These are phyloP conservation scores for Zenarchopterus dispar DNA, from an alignment of 2,797 vertebrate genomes.

Conservation along the genomic window DNA sequence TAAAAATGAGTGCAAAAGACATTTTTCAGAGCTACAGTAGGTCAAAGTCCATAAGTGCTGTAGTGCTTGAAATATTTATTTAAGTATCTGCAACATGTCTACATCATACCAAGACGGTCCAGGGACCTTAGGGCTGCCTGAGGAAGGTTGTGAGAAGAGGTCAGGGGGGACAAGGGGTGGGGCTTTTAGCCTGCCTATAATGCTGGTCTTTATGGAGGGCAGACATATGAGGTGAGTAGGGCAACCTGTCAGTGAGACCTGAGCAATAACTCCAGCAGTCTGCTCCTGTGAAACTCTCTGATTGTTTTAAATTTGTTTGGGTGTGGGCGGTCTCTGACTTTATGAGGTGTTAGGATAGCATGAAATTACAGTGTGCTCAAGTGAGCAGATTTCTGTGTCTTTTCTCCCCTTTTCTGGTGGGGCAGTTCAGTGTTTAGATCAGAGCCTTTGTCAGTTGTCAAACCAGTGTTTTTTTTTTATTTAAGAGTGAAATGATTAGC, in stretches of 20 bases:
- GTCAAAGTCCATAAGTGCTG: background rate
- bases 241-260: conserved; percentile 71
- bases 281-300: conserved; percentile 65
- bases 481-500: background rate
- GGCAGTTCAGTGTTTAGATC: conserved; percentile 5
- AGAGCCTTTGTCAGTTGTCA: background rate
- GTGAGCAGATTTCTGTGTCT: conserved; percentile 18
- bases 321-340: conserved; percentile 70
- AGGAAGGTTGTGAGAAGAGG: conserved; percentile 38
- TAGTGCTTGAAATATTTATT: background rate
- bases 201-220: conserved; percentile 66
- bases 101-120: conserved; percentile 35
- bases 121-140: conserved; percentile 22
- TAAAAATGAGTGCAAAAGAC: too few species aligned
- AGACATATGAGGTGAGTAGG: conserved; percentile 79
- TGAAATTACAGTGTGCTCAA: conserved; percentile 24
- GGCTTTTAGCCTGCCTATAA: conserved; percentile 48
- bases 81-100: conserved; percentile 19
- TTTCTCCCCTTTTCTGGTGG: background rate
- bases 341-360: conserved; percentile 76
- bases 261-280: conserved; percentile 72
- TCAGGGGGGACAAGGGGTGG: conserved; percentile 17
- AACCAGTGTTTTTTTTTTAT: background rate
- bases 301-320: conserved; percentile 80
- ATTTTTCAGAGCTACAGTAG: too few species aligned